These are phyloP conservation scores for Myoxocephalus aenaeus DNA, from an alignment of 2,797 vertebrate species.

Conservation along the genomic window DNA sequence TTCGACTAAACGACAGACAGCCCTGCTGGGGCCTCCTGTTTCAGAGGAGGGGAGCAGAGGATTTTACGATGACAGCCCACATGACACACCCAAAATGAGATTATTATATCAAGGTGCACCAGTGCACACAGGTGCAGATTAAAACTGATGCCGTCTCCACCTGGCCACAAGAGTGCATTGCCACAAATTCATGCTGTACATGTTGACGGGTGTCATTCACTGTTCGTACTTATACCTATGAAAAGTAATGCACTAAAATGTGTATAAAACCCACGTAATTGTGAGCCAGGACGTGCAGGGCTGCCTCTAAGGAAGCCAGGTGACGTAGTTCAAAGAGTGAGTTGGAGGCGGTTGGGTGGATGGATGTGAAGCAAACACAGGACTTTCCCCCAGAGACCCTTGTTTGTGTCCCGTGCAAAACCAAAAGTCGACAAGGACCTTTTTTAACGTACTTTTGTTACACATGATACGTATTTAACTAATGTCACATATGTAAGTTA, in stretches of 20 bases:
- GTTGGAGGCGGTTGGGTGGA: neutral
- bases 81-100: slow-evolving; percentile 30
- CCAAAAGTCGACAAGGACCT: neutral
- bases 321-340: neutral
- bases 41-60: slow-evolving; percentile 47
- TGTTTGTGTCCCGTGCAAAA: neutral
- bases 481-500: neutral
- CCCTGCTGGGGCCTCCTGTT: slow-evolving; percentile 50
- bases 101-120: slow-evolving; percentile 45
- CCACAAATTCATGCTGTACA: neutral
- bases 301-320: neutral
- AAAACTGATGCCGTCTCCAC: slow-evolving; percentile 33
- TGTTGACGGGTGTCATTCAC: too few species aligned
- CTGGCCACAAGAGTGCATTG: slow-evolving; percentile 28
- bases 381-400: neutral
- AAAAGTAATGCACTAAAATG: neutral
- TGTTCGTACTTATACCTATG: neutral
- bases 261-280: neutral
- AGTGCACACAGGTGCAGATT: slow-evolving; percentile 46
- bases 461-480: neutral
- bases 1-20: slow-evolving; percentile 67
- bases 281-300: neutral
- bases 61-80: slow-evolving; percentile 47
- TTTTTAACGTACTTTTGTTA: neutral
- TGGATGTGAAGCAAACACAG: too few species aligned